phyloP scores from a whole-genome alignment of 2,888 invertebrate species.

The Thyatira batis region DNA sequence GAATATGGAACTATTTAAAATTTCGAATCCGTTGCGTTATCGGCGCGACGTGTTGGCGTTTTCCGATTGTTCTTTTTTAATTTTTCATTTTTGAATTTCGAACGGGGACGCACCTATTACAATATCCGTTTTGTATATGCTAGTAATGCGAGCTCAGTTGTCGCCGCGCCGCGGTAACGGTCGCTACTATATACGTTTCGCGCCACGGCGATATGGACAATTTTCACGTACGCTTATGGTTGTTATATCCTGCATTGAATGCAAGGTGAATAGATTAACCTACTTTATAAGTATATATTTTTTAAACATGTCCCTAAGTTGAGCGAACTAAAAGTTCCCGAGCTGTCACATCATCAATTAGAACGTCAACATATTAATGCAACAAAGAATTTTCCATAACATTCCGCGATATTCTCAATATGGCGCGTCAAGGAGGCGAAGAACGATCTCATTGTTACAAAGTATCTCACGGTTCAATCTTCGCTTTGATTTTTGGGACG shows the following conservation, averaged over 20 bases:
- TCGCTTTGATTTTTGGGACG: constrained; percentile 21
- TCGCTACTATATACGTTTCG: constrained; percentile 8
- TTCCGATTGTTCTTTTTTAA: constrained; percentile 75
- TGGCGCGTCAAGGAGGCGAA: not conserved
- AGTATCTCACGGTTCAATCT: constrained; percentile 51
- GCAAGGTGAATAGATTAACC: not conserved
- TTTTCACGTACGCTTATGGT: not conserved
- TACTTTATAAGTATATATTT: not conserved
- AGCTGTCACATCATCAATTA: not conserved
- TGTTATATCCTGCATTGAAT: not conserved
- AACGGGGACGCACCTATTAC: constrained; percentile 37
- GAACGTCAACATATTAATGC: not conserved
- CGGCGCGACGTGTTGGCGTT: constrained; percentile 76
- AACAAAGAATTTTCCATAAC: not conserved
- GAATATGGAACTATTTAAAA: constrained; percentile 81
- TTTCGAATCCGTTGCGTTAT: constrained; percentile 82
- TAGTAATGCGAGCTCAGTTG: too few species aligned
- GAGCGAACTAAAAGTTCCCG: not conserved
- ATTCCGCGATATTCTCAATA: not conserved
- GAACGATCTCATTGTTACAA: constrained; percentile 49
- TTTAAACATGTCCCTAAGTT: too few species aligned
- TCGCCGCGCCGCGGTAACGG: constrained; percentile 14
- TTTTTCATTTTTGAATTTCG: constrained; percentile 35
- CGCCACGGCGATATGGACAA: not conserved
- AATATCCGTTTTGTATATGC: constrained; percentile 48